A percentile compares a stretch with the other conserved stretches of the same genome.
Evolutionary conservation across 2,888 invertebrate species (phyloP).

Genomic region (Spisula subtruncata): DNA sequence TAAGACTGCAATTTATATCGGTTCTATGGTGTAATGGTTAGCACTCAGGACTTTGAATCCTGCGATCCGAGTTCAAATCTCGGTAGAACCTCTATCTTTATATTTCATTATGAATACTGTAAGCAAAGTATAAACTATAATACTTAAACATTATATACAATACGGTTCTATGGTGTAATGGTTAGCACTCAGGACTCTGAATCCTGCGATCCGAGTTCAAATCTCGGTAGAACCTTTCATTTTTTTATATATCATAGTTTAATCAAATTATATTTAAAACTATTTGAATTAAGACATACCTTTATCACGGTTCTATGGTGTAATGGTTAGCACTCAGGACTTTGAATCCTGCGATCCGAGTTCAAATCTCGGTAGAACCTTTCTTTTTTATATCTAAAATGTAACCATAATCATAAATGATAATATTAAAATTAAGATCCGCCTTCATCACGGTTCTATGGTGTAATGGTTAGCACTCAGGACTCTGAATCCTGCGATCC

Average conservation of each 20-base stretch:
- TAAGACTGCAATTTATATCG: too few relatives aligned
- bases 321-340: slow-evolving; percentile 38
- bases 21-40: slow-evolving; percentile 75
- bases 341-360: slow-evolving; percentile 18
- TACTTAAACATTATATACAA: background rate
- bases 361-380: slow-evolving; percentile 44
- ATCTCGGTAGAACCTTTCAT: slow-evolving; percentile 74
- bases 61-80: background rate
- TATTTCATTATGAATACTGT: background rate
- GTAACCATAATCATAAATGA: background rate
- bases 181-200: slow-evolving; percentile 76
- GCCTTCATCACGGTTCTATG: background rate
- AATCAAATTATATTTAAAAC: too few relatives aligned
- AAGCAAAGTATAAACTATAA: background rate
- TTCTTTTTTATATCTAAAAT: background rate
- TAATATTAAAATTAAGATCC: background rate
- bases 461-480: slow-evolving; percentile 25
- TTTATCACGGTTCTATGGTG: slow-evolving; percentile 16
- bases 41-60: slow-evolving; percentile 64
- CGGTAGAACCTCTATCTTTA: background rate
- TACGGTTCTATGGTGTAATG: slow-evolving; percentile 78
- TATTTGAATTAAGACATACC: too few relatives aligned
- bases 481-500: background rate
- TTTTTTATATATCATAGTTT: too few relatives aligned
- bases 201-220: slow-evolving; percentile 76